Evolutionary conservation across 2,888 invertebrate species (phyloP), one percentile per base, ranked within the genome.

Genomic region (Balanococcus diminutus): DNA sequence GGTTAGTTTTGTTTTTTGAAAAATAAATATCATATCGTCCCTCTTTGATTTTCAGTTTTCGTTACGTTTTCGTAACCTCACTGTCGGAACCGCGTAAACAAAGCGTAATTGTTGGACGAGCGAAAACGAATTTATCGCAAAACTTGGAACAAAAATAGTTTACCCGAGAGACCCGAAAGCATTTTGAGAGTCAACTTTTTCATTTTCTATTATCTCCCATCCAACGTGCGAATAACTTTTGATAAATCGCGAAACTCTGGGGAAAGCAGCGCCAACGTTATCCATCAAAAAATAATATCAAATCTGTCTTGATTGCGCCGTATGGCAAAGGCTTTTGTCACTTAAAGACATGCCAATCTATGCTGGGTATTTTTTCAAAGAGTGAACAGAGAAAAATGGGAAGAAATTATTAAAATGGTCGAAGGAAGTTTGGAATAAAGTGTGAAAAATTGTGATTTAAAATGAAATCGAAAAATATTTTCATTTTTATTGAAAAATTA

Each of bases 191-290:
- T 83, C 56, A 56, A 61, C 83, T 61, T 83, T 61, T 83, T 79
- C 36, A 51, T 83, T 83, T 83, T 83, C 56, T 83, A 61, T 83
- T 83, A 83, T 83, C 83, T 83, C 83, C 19, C 61, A 19, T 32
- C 25, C 51, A 51, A 31, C 32, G 61, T 79, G 36, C 75, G 75
- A 79, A 61, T 83, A 51, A 83, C 36, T 83, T 83, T 83, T 83
- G 83, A 83, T 83, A 83, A 83, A 83, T 83, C 83, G 56, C 83
- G 83, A 61, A 83, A 61, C 83, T 61, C 61, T 32, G 32, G 83
- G 56, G 83, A 83, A 32, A 31, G 61, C 28, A 32, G n/a, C 31
- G 83, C 19, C 83, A 31, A 61, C 83, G 83, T 51, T 32, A 83
- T 83, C 83, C 56, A 83, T 83, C 83, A 83, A 31, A 61, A n/a